Conservation (phyloP, 2,888 invertebrate genomes). For the Dynastes grantii region DNA sequence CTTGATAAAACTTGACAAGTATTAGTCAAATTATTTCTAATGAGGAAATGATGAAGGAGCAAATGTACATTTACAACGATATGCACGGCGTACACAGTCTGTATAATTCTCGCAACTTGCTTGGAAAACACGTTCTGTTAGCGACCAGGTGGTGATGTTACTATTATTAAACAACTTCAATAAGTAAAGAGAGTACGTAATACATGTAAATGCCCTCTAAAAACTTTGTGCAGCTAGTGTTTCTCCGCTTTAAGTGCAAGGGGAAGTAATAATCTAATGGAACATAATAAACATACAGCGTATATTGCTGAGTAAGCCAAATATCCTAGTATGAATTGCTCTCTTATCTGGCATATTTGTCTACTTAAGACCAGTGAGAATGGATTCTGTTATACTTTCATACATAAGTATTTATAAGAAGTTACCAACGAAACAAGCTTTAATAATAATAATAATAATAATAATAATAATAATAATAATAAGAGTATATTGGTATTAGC, state of each 20-base stretch:
- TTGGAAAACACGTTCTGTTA: neutral
- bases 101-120: neutral
- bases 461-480: too few relatives aligned
- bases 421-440: too few relatives aligned
- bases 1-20: too few relatives aligned
- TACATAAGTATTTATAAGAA: neutral
- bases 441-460: too few relatives aligned
- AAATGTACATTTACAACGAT: too few relatives aligned
- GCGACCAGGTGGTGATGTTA: slow-evolving; percentile 8
- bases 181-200: neutral
- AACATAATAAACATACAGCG: neutral
- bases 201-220: slow-evolving; percentile 6
- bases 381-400: neutral
- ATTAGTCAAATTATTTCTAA: too few relatives aligned
- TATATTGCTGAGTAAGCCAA: neutral
- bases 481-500: too few relatives aligned
- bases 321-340: slow-evolving; percentile 13
- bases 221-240: slow-evolving; percentile 2
- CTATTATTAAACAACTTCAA: slow-evolving; percentile 1
- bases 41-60: too few relatives aligned
- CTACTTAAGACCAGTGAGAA: neutral
- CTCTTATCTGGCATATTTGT: slow-evolving; percentile 8
- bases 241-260: neutral
- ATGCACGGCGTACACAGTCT: neutral
- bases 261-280: slow-evolving; percentile 8